Evolutionary conservation across 2,113 vertebrate species (phyloP), one percentile per base, ranked within the genome.

Genomic region (Mionectes macconnelli): DNA sequence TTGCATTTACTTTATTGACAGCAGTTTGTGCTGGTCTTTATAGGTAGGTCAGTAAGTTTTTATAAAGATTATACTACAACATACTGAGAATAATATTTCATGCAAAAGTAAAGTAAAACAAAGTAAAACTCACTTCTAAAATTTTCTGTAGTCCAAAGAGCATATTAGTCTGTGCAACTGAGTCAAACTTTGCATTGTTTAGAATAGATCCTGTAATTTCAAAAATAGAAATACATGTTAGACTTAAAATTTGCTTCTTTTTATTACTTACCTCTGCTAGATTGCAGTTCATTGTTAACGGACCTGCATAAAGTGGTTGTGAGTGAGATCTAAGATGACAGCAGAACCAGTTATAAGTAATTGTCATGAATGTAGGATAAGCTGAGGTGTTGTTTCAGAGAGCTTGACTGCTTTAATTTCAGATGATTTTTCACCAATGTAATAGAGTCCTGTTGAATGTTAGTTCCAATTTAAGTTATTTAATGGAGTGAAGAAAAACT

Each of bases 381-480:
- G 44, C 87, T 87, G 56, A 87, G n/a, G 9, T 89, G 69, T 94
- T 96, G 73, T 67, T 94, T 70, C 45, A 84, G 52, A 90, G 84
- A 87, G 16, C 21, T 45, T 84, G 8, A 47, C 68, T 73, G 40
- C 49, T 89, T 86, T 60, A 73, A 67, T 89, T 81, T 92, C 18
- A 15, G 35, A 75, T 70, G 12, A 72, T 84, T 91, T 96, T 94
- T 78, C 3, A 10, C 10, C 89, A 56, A 45, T 79, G 74, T 95
- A 77, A 53, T 45, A 39, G n/a, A 76, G 70, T 76, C 63, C 83
- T 95, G 39, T 63, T 94, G 79, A 69, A 53, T 96, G 45, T 94
- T 81, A 49, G 42, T 68, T 95, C 49, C 63, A 62, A 23, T 95
- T 83, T 88, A 89, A 93, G 67, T 93, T 95, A 53, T 60, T 97